Evolutionary conservation across 2,888 invertebrate genomes (phyloP), one percentile per base, ranked within the genome.

Genomic region (Eupithecia subumbrata): DNA sequence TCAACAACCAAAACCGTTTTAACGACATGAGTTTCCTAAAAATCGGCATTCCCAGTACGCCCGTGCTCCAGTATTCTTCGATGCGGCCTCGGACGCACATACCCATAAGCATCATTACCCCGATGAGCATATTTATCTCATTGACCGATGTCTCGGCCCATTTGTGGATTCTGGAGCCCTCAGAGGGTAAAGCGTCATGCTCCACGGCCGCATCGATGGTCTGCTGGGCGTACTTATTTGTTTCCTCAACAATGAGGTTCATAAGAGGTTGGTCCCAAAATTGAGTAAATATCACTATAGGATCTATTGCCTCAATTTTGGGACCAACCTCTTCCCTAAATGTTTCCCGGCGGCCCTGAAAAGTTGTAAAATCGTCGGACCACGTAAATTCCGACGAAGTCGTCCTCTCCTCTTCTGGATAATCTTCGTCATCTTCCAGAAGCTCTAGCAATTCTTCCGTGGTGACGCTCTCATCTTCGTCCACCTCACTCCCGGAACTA

Each of bases 131-230:
- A 14, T 25, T 60, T 1, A 70, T 37, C 14, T 70, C 37, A 30
- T 69, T 63, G 0, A 56, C 68, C 30, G 69, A 69, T n/a, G 69
- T 52, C 12, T 69, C 69, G 34, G 30, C 52, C 69, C 69, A 69
- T 37, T 3, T 8, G 64, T 34, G 34, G 9, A 64, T 64, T 18
- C 64, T 64, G 34, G 45, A 45, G 5, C 18, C 25, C 1, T 7
- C 18, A 9, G 34, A 3, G 34, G 64, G 64, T 64, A 64, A 64
- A 18, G 64, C 37, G 37, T 37, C 34, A 34, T 37, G 18, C 18
- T 64, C 64, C 64, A 37, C 34, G 64, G 64, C 37, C 64, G 64
- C 34, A 64, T 64, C 64, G 64, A 37, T 64, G 34, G 34, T 37
- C 18, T 64, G 34, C 64, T 64, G 37, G 64, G 64, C 64, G 64